A percentile compares a stretch with the other conserved stretches of the same genome.
These are phyloP conservation scores for Kryptolebias marmoratus DNA, from an alignment of 2,113 vertebrate species.

Conservation along the genomic window DNA sequence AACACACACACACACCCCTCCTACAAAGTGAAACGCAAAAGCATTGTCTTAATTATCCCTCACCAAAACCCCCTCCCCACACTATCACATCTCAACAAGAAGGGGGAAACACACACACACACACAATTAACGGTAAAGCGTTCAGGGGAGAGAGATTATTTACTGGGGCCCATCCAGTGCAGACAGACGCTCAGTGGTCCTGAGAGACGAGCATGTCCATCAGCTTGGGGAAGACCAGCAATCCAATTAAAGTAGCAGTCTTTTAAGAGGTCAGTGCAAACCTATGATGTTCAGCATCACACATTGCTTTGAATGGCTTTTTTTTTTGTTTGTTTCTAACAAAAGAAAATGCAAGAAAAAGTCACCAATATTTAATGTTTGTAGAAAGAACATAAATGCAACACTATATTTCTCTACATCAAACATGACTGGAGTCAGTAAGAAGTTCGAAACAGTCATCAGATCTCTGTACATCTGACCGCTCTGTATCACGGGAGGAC, in stretches of 20 bases:
- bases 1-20: constrained; percentile 12
- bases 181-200: constrained; percentile 73
- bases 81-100: constrained; percentile 51
- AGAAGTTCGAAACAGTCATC: constrained; percentile 33
- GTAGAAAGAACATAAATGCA: not conserved
- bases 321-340: not conserved
- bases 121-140: constrained; percentile 81
- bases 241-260: constrained; percentile 78
- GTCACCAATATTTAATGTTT: constrained; percentile 4
- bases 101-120: constrained; percentile 71
- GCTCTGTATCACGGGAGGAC: constrained; percentile 47
- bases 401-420: no score
- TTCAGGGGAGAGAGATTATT: constrained; percentile 78
- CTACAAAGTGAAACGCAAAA: constrained; percentile 70
- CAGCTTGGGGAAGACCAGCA: constrained; percentile 69
- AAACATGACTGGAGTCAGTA: not conserved
- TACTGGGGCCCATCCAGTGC: constrained; percentile 75
- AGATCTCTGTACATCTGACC: constrained; percentile 38
- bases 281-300: constrained; percentile 42
- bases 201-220: constrained; percentile 75
- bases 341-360: constrained; percentile 2
- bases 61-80: constrained; percentile 20
- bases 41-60: constrained; percentile 81
- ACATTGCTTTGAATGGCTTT: constrained; percentile 49
- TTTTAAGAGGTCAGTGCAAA: constrained; percentile 63